These are phyloP conservation scores for Arbacia lixula DNA, from an alignment of 53 echinoderm and acorn worm species.

Conservation along the genomic window DNA sequence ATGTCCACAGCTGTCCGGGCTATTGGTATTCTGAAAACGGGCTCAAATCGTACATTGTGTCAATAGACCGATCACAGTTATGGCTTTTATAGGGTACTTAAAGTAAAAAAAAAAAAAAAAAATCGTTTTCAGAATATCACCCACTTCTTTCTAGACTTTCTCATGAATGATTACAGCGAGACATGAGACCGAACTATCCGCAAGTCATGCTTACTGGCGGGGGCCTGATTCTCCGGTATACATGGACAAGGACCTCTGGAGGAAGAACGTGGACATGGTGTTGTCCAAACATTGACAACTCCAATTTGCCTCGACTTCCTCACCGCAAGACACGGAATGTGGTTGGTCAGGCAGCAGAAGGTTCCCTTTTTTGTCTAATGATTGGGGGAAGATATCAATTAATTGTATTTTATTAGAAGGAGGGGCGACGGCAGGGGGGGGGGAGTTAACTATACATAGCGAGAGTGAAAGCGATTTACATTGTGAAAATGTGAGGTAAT, in stretches of 20 bases:
- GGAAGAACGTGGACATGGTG: slow-evolving; percentile 28
- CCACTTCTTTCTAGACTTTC: too few relatives aligned
- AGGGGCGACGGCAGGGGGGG: too few relatives aligned
- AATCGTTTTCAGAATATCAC: too few relatives aligned
- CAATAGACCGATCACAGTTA: too few relatives aligned
- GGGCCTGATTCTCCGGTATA: neutral
- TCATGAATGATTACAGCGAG: too few relatives aligned
- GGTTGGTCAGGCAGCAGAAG: neutral
- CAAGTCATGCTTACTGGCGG: slow-evolving; percentile 48
- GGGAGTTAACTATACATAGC: neutral
- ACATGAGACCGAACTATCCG: too few relatives aligned
- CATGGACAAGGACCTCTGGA: neutral
- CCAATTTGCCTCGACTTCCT: slow-evolving; percentile 10
- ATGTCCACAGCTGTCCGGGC: too few relatives aligned
- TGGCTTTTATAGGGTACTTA: too few relatives aligned
- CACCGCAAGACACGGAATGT: neutral
- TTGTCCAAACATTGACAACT: slow-evolving; percentile 32
- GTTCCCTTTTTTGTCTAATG: neutral
- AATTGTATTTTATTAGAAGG: neutral
- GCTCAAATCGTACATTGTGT: too few relatives aligned
- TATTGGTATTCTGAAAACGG: too few relatives aligned
- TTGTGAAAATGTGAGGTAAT: too few relatives aligned
- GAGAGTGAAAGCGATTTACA: neutral
- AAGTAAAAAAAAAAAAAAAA: too few relatives aligned
- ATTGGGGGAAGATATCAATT: slow-evolving; percentile 29